phyloP scores from a whole-genome alignment of 2,113 vertebrate species.

The Tonatia bakeri region DNA sequence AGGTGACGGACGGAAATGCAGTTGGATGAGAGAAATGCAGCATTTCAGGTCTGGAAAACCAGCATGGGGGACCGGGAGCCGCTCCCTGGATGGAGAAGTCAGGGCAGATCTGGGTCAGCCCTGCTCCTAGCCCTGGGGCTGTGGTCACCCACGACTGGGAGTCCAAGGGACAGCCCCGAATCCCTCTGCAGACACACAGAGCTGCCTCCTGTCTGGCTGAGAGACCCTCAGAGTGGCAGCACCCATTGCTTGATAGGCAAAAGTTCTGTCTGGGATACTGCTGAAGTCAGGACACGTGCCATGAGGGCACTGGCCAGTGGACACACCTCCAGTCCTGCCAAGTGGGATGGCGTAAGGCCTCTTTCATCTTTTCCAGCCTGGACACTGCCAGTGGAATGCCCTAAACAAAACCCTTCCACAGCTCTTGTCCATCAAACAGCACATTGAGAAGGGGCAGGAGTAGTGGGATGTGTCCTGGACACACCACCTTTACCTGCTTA shows the following conservation, averaged over 20 bases:
- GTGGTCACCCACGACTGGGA: not conserved
- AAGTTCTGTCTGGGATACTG: not conserved
- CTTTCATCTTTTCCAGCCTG: not conserved
- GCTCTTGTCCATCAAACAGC: not conserved
- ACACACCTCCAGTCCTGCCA: not conserved
- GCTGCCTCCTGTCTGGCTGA: not conserved
- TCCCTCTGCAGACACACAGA: not conserved
- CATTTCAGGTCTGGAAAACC: not conserved
- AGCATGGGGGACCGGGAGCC: not conserved
- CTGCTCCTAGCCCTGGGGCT: not conserved
- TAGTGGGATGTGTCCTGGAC: rapidly evolving
- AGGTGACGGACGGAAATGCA: not conserved
- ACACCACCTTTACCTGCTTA: not conserved
- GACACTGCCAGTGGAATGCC: not conserved
- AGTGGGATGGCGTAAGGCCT: not conserved
- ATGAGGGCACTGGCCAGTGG: not conserved
- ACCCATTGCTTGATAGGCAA: too few relatives aligned
- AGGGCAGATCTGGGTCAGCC: not conserved
- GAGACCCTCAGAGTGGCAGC: not conserved
- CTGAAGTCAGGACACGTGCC: not conserved
- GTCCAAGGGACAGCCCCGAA: not conserved
- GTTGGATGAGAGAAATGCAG: not conserved
- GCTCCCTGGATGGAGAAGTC: not conserved
- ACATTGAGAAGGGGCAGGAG: not conserved
- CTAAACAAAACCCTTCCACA: not conserved